Percentiles rank a stretch among this genome's conserved stretches.
These are phyloP conservation scores for Neocrepidodera transversa DNA, from an alignment of 2,888 invertebrate species.

Conservation along the genomic window DNA sequence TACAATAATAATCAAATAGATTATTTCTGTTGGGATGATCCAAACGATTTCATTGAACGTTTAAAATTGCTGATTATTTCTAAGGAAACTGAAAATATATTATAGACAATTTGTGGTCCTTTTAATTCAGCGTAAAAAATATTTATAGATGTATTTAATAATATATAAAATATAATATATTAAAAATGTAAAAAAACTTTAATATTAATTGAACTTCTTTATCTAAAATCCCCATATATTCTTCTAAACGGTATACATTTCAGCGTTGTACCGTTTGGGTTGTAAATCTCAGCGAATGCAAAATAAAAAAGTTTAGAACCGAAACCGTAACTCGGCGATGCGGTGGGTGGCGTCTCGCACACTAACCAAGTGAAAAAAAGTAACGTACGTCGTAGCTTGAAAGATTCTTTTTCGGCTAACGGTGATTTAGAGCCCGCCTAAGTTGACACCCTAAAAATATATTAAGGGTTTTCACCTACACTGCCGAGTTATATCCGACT, in stretches of 20 bases:
- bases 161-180: no score
- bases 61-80: no score
- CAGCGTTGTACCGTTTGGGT: slow-evolving; percentile 19
- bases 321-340: slow-evolving; percentile 8
- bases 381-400: slow-evolving; percentile 31
- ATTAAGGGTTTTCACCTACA: slow-evolving; percentile 37
- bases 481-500: no score
- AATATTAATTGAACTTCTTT: no score
- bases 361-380: slow-evolving; percentile 23
- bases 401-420: slow-evolving; percentile 31
- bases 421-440: slow-evolving; percentile 36
- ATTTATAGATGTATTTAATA: no score
- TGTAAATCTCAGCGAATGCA: slow-evolving; percentile 29
- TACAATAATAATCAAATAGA: no score
- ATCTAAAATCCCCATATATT: slow-evolving; percentile 17
- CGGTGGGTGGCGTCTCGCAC: slow-evolving; percentile 1
- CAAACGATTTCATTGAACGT: no score
- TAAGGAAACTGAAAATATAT: no score
- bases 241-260: slow-evolving; percentile 21
- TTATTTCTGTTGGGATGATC: no score
- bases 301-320: slow-evolving; percentile 28
- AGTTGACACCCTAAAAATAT: slow-evolving; percentile 42
- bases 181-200: no score
- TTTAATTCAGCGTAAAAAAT: no score
- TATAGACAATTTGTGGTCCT: no score